Percentiles rank a stretch among this genome's conserved stretches.
Evolutionary conservation across 2,888 invertebrate genomes (phyloP).

Genomic region (Lasius fuliginosus): DNA sequence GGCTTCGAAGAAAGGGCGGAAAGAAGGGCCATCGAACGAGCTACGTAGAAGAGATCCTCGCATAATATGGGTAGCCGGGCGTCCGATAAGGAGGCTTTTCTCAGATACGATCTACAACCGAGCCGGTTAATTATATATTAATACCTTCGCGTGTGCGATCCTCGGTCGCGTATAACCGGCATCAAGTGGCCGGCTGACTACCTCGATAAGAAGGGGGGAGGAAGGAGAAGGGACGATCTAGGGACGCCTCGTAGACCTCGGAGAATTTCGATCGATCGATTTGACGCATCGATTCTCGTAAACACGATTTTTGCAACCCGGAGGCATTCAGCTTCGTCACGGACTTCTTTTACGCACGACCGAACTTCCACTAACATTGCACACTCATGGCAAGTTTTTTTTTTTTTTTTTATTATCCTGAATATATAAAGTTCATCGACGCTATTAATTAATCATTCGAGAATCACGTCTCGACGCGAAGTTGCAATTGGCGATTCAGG

Average conservation of each 20-base stretch:
- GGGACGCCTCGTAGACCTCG: background rate
- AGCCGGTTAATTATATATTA: conserved; percentile 85
- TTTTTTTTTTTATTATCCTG: background rate
- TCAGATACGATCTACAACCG: conserved; percentile 83
- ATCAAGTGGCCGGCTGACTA: conserved; percentile 61
- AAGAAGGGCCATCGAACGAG: conserved; percentile 72
- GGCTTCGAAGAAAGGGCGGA: conserved; percentile 39
- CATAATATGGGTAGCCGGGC: conserved; percentile 75
- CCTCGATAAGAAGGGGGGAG: conserved; percentile 6
- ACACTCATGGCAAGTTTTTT: background rate
- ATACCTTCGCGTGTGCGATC: conserved; percentile 84
- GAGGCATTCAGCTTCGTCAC: background rate
- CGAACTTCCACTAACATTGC: background rate
- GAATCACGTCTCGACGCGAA: background rate
- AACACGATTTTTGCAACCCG: background rate
- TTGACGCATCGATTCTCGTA: conserved; percentile 17
- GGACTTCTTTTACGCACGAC: background rate
- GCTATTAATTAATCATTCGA: background rate
- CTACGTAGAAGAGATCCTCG: conserved; percentile 73
- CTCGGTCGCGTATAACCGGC: conserved; percentile 74
- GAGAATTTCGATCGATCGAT: background rate
- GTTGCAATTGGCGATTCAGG: background rate
- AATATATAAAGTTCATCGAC: background rate
- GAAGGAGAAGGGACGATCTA: conserved; percentile 25
- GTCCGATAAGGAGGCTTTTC: conserved; percentile 81